These are phyloP conservation scores for Furcifer pardalis DNA, from an alignment of 2,797 vertebrate genomes.

Conservation along the genomic window DNA sequence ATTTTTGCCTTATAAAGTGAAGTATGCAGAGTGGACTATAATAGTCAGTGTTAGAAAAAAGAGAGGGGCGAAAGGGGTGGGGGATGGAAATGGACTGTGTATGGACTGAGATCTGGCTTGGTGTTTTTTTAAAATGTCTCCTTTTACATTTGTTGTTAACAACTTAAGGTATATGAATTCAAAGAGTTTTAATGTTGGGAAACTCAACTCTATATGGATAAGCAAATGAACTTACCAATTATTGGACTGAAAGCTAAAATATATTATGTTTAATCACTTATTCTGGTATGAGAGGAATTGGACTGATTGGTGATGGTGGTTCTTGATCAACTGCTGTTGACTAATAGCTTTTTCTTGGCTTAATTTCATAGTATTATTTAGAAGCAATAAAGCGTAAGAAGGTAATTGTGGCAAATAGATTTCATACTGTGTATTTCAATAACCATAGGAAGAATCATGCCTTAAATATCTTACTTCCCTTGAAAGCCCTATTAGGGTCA, in stretches of 20 bases:
- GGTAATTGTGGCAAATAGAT: conserved; percentile 32
- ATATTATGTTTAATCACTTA: conserved; percentile 67
- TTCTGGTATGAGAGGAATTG: conserved; percentile 59
- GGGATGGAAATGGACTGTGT: conserved; percentile 62
- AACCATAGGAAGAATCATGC: not conserved
- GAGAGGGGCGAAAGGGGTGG: conserved; percentile 1
- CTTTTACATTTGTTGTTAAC: conserved; percentile 60
- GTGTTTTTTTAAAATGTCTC: conserved; percentile 24
- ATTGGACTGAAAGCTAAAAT: conserved; percentile 58
- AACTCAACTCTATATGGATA: conserved; percentile 58
- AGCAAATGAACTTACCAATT: conserved; percentile 70
- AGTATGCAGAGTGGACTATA: conserved; percentile 58
- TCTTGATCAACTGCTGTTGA: conserved; percentile 32
- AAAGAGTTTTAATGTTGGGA: conserved; percentile 69
- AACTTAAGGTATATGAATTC: conserved; percentile 68
- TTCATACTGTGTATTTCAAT: not conserved
- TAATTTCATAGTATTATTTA: conserved; percentile 37
- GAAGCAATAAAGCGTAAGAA: conserved; percentile 21
- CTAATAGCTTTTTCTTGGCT: conserved; percentile 32
- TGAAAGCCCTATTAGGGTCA: too few species aligned
- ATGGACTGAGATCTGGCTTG: conserved; percentile 51
- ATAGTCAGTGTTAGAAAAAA: conserved; percentile 51
- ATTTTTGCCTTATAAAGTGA: conserved; percentile 67
- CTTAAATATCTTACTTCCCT: too few species aligned
- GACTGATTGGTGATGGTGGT: too few species aligned